Evolutionary conservation across 2,888 invertebrate genomes (phyloP).

Genomic region (Leucophenga maculata): DNA sequence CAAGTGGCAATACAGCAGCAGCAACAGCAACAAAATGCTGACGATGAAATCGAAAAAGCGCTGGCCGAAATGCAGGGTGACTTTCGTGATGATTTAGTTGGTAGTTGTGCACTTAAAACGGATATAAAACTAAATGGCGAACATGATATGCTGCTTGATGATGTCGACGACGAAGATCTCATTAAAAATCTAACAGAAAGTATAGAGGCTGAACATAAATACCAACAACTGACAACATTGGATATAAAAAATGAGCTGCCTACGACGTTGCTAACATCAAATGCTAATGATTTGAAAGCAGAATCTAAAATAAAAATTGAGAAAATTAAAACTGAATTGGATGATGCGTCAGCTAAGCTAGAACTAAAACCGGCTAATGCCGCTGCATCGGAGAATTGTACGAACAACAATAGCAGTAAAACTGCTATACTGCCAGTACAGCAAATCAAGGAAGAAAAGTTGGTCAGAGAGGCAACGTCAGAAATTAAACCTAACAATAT

Average conservation of each 20-base stretch:
- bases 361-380: conserved; percentile 4
- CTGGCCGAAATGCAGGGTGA: conserved; percentile 79
- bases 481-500: neutral
- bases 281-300: conserved; percentile 28
- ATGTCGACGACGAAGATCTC: conserved; percentile 62
- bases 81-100: conserved; percentile 55
- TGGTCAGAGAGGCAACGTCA: conserved; percentile 39
- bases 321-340: conserved; percentile 38
- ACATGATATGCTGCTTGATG: conserved; percentile 59
- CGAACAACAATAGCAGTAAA: conserved; percentile 1
- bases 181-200: conserved; percentile 62
- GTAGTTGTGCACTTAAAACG: too few species aligned
- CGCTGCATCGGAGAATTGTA: conserved; percentile 26
- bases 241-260: conserved; percentile 24
- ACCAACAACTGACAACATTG: neutral
- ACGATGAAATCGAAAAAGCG: conserved; percentile 77
- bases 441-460: neutral
- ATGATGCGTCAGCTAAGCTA: neutral
- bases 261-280: conserved; percentile 14
- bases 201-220: conserved; percentile 38
- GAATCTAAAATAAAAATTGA: conserved; percentile 46
- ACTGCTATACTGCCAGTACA: neutral
- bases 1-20: conserved; percentile 15
- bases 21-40: conserved; percentile 44
- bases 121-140: conserved; percentile 67